phyloP scores from a whole-genome alignment of 2,113 vertebrate species.

The Anhinga rufa region DNA sequence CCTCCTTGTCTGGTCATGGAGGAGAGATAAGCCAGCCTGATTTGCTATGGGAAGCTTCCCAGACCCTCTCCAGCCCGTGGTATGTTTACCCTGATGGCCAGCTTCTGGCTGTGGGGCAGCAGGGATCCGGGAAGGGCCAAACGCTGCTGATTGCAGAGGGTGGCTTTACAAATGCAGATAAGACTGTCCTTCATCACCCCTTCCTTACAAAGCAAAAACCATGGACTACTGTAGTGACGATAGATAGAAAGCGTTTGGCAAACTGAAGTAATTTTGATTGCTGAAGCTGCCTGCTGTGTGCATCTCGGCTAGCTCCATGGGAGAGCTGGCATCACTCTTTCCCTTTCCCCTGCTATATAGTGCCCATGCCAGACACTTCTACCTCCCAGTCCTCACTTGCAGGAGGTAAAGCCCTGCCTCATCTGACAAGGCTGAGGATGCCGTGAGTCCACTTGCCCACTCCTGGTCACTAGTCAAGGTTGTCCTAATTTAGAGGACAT shows the following conservation, averaged over 20 bases:
- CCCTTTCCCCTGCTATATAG: fast-evolving
- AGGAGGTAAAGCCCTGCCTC: background rate
- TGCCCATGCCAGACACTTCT: too few relatives aligned
- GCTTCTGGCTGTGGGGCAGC: background rate
- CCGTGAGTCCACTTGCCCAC: background rate
- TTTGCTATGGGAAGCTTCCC: background rate
- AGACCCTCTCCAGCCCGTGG: fast-evolving
- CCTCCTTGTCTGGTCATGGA: background rate
- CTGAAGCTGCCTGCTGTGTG: background rate
- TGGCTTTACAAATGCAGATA: background rate
- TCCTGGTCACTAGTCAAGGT: background rate
- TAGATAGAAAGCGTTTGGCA: background rate
- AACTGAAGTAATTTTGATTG: background rate
- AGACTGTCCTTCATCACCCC: background rate
- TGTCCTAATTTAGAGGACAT: background rate
- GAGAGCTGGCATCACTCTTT: background rate
- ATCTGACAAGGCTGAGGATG: background rate
- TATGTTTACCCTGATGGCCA: background rate
- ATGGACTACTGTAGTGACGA: background rate
- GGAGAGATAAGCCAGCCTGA: background rate
- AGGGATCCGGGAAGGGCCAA: background rate
- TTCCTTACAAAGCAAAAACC: background rate
- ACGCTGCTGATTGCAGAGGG: background rate
- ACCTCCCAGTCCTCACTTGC: background rate
- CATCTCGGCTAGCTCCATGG: background rate